Percentiles rank a stretch among this genome's conserved stretches.
These are phyloP conservation scores for Tragelaphus scriptus DNA, from an alignment of 2,113 vertebrate genomes.

Conservation along the genomic window DNA sequence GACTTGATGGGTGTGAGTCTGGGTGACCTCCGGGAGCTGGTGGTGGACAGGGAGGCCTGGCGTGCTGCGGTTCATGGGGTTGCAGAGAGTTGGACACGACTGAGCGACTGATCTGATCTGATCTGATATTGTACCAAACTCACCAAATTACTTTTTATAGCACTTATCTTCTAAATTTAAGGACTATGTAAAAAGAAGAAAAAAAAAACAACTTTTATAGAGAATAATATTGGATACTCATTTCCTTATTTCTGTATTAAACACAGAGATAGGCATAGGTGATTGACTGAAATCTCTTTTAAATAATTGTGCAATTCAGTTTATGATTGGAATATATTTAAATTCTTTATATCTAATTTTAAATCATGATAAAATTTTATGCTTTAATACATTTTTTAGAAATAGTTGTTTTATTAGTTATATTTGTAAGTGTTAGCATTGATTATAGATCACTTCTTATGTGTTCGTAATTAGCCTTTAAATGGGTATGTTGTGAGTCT, in stretches of 20 bases:
- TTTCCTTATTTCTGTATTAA: constrained; percentile 60
- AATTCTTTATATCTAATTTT: constrained; percentile 52
- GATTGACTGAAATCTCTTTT: constrained; percentile 53
- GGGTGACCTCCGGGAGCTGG: too few relatives aligned
- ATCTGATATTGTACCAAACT: background rate
- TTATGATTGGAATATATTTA: constrained; percentile 53
- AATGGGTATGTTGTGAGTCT: constrained; percentile 55
- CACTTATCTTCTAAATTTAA: constrained; percentile 2
- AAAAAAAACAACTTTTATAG: constrained; percentile 46
- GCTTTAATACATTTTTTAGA: constrained; percentile 57
- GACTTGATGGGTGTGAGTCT: too few relatives aligned
- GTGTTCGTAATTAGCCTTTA: constrained; percentile 70
- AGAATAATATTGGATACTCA: constrained; percentile 40
- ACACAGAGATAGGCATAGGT: background rate
- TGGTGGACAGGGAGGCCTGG: too few relatives aligned
- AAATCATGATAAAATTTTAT: constrained; percentile 55
- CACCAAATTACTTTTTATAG: background rate
- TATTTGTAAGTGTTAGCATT: constrained; percentile 60
- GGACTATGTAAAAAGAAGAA: constrained; percentile 29
- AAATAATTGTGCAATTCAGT: constrained; percentile 58
- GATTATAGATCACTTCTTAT: constrained; percentile 61
- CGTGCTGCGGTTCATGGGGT: too few relatives aligned
- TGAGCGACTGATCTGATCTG: too few relatives aligned
- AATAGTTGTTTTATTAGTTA: constrained; percentile 57
- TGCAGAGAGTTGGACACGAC: too few relatives aligned